Conservation (phyloP, 2,888 invertebrate genomes). For the Xanthorhoe spadicearia region DNA sequence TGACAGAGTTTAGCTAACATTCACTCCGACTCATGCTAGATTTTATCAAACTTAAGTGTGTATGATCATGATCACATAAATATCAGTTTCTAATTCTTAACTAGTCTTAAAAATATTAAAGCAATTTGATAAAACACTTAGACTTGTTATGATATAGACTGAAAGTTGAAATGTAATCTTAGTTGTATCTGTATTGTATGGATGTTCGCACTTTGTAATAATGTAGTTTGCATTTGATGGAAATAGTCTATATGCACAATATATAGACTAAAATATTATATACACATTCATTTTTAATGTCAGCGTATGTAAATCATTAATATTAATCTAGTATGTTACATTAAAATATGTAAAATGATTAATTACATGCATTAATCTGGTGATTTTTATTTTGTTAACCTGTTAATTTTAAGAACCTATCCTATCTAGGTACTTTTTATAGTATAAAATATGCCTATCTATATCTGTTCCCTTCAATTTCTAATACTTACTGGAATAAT, state of each 20-base stretch:
- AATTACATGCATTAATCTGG: neutral
- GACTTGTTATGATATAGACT: too few species aligned
- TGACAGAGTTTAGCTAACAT: neutral
- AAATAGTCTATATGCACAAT: neutral
- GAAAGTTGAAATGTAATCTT: neutral
- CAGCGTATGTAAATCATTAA: neutral
- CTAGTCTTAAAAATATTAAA: neutral
- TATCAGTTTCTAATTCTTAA: neutral
- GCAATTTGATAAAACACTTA: too few species aligned
- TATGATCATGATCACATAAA: neutral
- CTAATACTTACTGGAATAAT: too few species aligned
- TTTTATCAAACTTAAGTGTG: neutral
- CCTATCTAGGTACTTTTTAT: too few species aligned
- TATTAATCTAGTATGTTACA: conserved; percentile 1
- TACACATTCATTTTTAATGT: neutral
- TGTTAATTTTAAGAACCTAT: too few species aligned
- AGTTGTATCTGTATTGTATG: neutral
- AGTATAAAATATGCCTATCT: too few species aligned
- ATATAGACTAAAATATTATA: neutral
- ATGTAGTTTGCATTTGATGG: neutral
- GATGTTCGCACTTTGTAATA: neutral
- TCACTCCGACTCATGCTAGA: neutral
- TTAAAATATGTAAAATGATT: conserved; percentile 5
- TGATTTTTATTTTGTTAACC: neutral
- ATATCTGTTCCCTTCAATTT: too few species aligned